Percentiles rank a stretch among this genome's conserved stretches.
These are phyloP conservation scores for Nebria ingens DNA, from an alignment of 1,140 invertebrate species.

Conservation along the genomic window DNA sequence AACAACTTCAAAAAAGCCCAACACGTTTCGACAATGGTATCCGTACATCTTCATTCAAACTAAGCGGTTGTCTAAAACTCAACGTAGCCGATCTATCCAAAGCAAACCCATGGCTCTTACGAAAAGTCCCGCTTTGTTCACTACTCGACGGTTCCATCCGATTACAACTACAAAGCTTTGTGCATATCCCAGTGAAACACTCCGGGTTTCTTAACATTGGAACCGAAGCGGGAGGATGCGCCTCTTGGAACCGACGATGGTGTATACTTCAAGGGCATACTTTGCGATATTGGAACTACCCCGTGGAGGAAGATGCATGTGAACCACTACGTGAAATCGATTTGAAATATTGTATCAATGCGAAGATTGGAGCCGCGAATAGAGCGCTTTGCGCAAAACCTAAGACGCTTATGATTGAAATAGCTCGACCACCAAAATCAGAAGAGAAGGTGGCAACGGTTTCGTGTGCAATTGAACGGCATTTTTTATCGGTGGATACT, in stretches of 20 bases:
- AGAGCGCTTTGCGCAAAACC: constrained; percentile 32
- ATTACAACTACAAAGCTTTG: constrained; percentile 22
- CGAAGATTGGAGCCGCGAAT: constrained; percentile 22
- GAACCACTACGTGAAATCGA: constrained; percentile 29
- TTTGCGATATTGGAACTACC: constrained; percentile 38
- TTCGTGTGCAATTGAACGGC: constrained; percentile 16
- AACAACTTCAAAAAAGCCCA: constrained; percentile 14
- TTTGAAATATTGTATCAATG: constrained; percentile 26
- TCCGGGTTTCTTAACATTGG: constrained; percentile 35
- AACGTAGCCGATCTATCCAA: constrained; percentile 18
- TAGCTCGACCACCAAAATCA: constrained; percentile 15
- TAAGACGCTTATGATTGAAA: constrained; percentile 32
- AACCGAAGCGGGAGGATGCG: constrained; percentile 21
- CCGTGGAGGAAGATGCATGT: constrained; percentile 28
- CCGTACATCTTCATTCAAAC: constrained; percentile 17
- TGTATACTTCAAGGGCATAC: constrained; percentile 28
- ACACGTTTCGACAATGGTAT: constrained; percentile 8
- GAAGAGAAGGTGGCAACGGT: constrained; percentile 18
- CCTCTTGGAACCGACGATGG: constrained; percentile 35
- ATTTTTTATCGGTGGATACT: constrained; percentile 31
- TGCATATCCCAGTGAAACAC: constrained; percentile 24
- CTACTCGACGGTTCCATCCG: constrained; percentile 28
- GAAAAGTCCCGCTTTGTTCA: constrained; percentile 23
- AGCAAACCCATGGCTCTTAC: constrained; percentile 18
- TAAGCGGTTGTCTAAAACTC: constrained; percentile 19